Evolutionary conservation across 2,888 invertebrate genomes (phyloP), one percentile per base, ranked within the genome.

Genomic region (Chalcosyrphus nemorum): DNA sequence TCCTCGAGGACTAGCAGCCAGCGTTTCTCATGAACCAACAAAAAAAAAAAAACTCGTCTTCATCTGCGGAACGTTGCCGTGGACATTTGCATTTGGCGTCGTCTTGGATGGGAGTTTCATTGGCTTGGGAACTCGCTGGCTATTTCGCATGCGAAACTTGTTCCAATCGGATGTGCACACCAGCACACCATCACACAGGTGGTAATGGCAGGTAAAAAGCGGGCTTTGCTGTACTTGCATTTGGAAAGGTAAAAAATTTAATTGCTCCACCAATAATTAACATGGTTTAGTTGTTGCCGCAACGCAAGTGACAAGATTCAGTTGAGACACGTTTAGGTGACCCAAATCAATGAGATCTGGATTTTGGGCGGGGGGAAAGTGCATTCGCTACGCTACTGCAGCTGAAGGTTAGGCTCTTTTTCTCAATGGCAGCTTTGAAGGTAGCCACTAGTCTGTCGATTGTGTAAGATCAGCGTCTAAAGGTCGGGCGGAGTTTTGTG

Each of bases 181-280:
- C 1, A 9, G 1, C 32, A 32, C 9, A 32, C 15, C 13, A n/a
- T n/a, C n/a, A n/a, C 24, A 45, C 35, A 54, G 57, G 57, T 52
- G 57, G 32, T 32, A 21, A 24, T 24, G 24, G 24, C 4, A 24
- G 11, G 5, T 32, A 21, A 0, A 38, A 0, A 38, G 21, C 15
- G 19, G 17, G 38, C 27, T 41, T 27, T 61, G 61, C 47, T 47
- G 38, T 11, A 59, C 61, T 32, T 43, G 63, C 70, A 76, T 76
- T 81, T 57, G 78, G 61, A 68, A 72, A 72, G 47, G 72, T 61
- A 77, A 50, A 54, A 50, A 7, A 52, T 45, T 61, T 56, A 77
- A 82, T 74, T 82, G 66, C 54, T 68, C 41, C 72, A 63, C 45
- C 77, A 50, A 77, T 82, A 72, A 77, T 82, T 77, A 78, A 78